Evolutionary conservation across 2,888 invertebrate genomes (phyloP).

Genomic region (Mamestra brassicae): DNA sequence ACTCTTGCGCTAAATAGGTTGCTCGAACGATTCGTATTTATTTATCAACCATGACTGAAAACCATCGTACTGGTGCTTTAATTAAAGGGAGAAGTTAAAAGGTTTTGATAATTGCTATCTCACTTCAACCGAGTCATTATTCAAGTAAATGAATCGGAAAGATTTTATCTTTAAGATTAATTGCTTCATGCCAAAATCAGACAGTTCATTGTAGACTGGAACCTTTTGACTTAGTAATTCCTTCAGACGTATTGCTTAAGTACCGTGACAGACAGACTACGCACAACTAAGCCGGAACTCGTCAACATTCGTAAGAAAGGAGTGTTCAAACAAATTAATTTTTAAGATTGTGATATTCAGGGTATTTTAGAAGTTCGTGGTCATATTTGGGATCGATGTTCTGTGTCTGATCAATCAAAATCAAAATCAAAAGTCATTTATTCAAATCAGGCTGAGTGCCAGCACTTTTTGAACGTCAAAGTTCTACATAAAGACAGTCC

Average conservation of each 20-base stretch:
- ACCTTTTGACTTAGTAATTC: background rate
- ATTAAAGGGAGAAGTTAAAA: slow-evolving; percentile 15
- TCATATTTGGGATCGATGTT: too few species aligned
- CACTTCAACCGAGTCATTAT: slow-evolving; percentile 23
- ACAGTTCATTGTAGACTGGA: background rate
- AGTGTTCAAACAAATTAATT: background rate
- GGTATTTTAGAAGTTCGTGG: too few species aligned
- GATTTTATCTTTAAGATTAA: slow-evolving; percentile 36
- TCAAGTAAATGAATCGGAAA: slow-evolving; percentile 39
- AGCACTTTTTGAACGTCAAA: too few species aligned
- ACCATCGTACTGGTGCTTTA: background rate
- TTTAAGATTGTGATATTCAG: too few species aligned
- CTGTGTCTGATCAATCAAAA: too few species aligned
- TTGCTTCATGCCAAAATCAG: slow-evolving; percentile 6
- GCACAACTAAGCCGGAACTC: background rate
- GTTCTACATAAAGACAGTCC: too few species aligned
- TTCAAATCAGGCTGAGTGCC: too few species aligned
- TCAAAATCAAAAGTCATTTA: too few species aligned
- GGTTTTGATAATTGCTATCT: slow-evolving; percentile 27
- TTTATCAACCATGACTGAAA: background rate
- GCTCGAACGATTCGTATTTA: too few species aligned
- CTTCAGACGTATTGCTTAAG: background rate
- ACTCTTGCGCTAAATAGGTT: background rate
- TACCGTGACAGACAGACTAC: background rate
- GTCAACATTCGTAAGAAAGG: background rate